Conservation (phyloP, 2,113 vertebrate genomes). For the Forbesichthys agassizii region DNA sequence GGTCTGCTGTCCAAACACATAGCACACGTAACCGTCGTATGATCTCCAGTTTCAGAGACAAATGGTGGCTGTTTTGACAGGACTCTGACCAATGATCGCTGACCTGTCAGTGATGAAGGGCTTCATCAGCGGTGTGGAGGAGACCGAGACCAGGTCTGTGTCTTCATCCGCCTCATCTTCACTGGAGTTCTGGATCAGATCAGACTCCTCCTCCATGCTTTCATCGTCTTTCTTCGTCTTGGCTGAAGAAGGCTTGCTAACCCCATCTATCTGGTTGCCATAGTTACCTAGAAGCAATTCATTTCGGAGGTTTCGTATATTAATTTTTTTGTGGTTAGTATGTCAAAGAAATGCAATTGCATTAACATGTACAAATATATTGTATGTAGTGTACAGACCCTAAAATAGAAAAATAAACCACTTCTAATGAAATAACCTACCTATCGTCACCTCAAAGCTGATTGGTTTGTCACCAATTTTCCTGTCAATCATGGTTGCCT, state of each 20-base stretch:
- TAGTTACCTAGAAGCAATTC: constrained; percentile 85
- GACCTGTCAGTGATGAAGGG: constrained; percentile 95
- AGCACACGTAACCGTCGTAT: no score
- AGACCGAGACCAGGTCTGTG: constrained; percentile 82
- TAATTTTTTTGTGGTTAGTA: constrained; percentile 7
- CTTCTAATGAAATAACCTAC: constrained; percentile 59
- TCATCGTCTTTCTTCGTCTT: constrained; percentile 81
- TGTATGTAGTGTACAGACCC: no score
- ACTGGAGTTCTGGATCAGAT: constrained; percentile 91
- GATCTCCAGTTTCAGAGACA: no score
- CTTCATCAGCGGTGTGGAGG: constrained; percentile 85
- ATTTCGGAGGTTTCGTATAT: background rate
- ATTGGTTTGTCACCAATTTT: constrained; percentile 94
- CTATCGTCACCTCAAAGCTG: constrained; percentile 95
- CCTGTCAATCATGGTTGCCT: constrained; percentile 96
- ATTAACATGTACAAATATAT: no score
- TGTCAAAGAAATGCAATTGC: no score
- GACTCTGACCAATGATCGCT: constrained; percentile 28
- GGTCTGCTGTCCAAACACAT: no score
- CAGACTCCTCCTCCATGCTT: constrained; percentile 85
- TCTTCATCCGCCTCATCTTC: constrained; percentile 86
- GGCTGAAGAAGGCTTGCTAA: constrained; percentile 71
- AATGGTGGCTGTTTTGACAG: no score
- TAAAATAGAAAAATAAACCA: no score
- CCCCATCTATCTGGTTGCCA: constrained; percentile 90